These are phyloP conservation scores for Scaptomyza hsui DNA, from an alignment of 1,140 invertebrate genomes.

Conservation along the genomic window DNA sequence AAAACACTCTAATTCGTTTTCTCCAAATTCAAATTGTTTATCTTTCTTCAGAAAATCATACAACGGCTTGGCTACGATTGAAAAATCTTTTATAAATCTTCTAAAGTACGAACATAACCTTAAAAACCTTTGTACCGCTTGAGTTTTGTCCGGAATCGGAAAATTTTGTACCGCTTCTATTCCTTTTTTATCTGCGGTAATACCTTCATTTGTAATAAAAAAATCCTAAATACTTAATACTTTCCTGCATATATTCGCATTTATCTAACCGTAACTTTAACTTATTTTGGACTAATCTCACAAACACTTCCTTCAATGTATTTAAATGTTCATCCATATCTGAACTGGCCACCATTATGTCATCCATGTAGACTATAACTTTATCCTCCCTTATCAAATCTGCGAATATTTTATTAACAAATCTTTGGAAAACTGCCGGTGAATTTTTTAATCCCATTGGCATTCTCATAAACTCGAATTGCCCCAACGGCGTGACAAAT, in stretches of 20 bases:
- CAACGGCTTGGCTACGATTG: background rate
- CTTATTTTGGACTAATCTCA: background rate
- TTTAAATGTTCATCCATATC: background rate
- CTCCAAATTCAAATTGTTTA: background rate
- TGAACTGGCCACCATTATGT: no score
- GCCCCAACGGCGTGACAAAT: no score
- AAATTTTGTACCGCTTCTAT: no score
- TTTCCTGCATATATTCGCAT: no score
- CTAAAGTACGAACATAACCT: background rate
- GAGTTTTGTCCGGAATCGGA: no score
- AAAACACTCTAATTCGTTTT: no score
- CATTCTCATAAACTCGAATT: no score
- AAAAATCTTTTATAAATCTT: background rate
- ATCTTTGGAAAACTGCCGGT: no score
- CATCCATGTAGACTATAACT: no score
- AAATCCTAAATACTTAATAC: background rate
- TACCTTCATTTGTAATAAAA: background rate
- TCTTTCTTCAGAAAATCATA: background rate
- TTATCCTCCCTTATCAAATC: no score
- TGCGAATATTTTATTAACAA: no score
- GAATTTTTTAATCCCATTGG: background rate
- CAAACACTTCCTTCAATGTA: background rate
- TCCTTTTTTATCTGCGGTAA: background rate
- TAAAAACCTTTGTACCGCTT: no score
- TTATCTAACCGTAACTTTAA: background rate